A percentile compares a stretch with the other conserved stretches of the same genome.
Evolutionary conservation across 2,113 vertebrate species (phyloP).

Genomic region (Myiozetetes cayanensis): DNA sequence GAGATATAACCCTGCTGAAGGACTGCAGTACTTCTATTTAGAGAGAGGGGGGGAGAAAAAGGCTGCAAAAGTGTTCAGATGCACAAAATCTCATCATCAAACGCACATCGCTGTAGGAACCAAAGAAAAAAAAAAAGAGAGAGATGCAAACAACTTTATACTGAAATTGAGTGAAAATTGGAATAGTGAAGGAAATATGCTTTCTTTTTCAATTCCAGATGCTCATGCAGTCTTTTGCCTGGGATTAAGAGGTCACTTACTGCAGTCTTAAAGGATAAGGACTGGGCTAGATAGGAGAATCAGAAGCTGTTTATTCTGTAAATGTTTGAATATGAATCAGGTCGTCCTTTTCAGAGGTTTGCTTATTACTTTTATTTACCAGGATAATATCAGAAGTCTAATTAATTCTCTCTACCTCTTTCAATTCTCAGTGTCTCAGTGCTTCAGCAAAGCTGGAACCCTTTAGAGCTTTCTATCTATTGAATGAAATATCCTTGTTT

Average conservation of each 20-base stretch:
- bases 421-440: slow-evolving; percentile 29
- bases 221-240: slow-evolving; percentile 26
- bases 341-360: slow-evolving; percentile 27
- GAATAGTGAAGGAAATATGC: slow-evolving; percentile 27
- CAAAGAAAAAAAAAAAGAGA: background rate
- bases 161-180: slow-evolving; percentile 52
- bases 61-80: background rate
- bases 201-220: slow-evolving; percentile 62
- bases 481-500: slow-evolving; percentile 61
- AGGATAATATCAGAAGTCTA: slow-evolving; percentile 53
- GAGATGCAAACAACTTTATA: background rate
- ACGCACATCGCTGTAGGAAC: background rate
- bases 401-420: slow-evolving; percentile 57
- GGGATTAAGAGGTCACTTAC: slow-evolving; percentile 58
- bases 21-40: background rate
- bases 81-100: slow-evolving; percentile 33
- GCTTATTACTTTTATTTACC: slow-evolving; percentile 64
- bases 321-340: slow-evolving; percentile 67
- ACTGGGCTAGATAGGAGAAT: slow-evolving; percentile 45
- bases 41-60: background rate
- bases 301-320: slow-evolving; percentile 67
- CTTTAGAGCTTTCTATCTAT: slow-evolving; percentile 54
- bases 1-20: background rate
- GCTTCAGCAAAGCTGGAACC: slow-evolving; percentile 47
- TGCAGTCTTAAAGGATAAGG: slow-evolving; percentile 59